These are phyloP conservation scores for Sphaerophoria rueppellii DNA, from an alignment of 2,888 invertebrate species.

Conservation along the genomic window DNA sequence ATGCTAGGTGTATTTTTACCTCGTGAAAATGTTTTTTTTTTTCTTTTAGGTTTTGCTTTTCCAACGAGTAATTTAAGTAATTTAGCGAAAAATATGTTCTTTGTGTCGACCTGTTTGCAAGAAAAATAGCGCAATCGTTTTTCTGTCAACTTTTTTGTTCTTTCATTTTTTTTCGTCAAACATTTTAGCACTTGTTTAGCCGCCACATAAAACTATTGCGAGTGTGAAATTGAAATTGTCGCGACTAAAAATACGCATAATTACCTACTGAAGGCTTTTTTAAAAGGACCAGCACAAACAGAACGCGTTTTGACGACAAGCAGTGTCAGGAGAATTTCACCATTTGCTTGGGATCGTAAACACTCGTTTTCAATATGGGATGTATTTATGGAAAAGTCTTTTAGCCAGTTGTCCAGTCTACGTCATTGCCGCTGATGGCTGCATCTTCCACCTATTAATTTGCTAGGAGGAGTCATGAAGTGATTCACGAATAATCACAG, in stretches of 20 bases:
- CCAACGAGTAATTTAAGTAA: conserved; percentile 65
- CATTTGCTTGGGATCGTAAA: background rate
- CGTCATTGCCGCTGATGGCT: no score
- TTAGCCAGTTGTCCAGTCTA: no score
- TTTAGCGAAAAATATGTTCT: conserved; percentile 43
- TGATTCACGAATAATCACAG: no score
- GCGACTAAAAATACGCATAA: conserved; percentile 49
- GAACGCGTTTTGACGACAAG: background rate
- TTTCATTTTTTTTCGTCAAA: background rate
- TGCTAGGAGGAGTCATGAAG: no score
- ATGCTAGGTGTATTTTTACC: background rate
- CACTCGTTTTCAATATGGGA: no score
- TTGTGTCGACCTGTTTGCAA: conserved; percentile 60
- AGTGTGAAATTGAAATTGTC: conserved; percentile 67
- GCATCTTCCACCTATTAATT: no score
- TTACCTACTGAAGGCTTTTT: conserved; percentile 10
- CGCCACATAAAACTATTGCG: conserved; percentile 59
- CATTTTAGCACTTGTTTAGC: conserved; percentile 59
- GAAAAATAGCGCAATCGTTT: background rate
- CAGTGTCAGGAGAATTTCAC: background rate
- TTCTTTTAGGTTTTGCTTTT: background rate
- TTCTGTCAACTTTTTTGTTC: conserved; percentile 22
- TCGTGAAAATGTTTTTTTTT: conserved; percentile 23
- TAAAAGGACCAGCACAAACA: background rate
- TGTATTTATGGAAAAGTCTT: no score